Base-by-base conservation (phyloP, 2,797 vertebrate genomes). In the Trachops cirrhosus region DNA sequence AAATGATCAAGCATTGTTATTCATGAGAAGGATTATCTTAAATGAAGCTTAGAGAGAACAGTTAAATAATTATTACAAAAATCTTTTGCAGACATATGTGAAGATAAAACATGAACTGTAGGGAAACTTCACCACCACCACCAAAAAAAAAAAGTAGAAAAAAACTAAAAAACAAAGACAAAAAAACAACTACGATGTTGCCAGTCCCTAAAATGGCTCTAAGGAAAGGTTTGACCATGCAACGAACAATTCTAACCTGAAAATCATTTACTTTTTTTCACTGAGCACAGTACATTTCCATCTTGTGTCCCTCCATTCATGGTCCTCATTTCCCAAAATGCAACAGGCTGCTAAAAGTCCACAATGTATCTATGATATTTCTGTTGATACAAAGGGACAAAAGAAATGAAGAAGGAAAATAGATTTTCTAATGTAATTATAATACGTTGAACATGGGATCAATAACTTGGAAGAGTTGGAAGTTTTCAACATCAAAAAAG, bases 241-340 rank as follows among this genome's bases (percentile, higher is more conserved):
- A 87, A 74, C 46, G 89, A 90, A 79, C 16, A 94, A 95, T 91
- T 91, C 19, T 78, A 15, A 91, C 73, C 37, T 78, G 41, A 96
- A 85, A 96, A 77, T 19, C 59, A 95, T 37, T 93, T 83, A 92
- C 85, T 89, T 91, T 84, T 62, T 91, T 90, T 78, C 77, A 88
- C 39, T 91, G 52, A 90, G 16, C 71, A 92, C n/a, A 85, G 57
- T 70, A 93, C 75, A 95, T 82, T 87, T 93, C 85, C 37, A 90
- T 9, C 21, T 3, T 19, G 44, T 62, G 18, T 86, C 37, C 41
- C 44, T 90, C 29, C 34, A 90, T 78, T 92, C 64, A 62, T n/a
- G 37, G 68, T 68, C 39, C 68, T 89, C 68, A 70, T 89, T 91
- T 93, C 71, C 82, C 86, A 87, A 94, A 96, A 93, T 59, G 32